Percentiles rank a stretch among this genome's conserved stretches.
phyloP scores from a whole-genome alignment of 2,797 vertebrate genomes.

The Poecilia velifera region DNA sequence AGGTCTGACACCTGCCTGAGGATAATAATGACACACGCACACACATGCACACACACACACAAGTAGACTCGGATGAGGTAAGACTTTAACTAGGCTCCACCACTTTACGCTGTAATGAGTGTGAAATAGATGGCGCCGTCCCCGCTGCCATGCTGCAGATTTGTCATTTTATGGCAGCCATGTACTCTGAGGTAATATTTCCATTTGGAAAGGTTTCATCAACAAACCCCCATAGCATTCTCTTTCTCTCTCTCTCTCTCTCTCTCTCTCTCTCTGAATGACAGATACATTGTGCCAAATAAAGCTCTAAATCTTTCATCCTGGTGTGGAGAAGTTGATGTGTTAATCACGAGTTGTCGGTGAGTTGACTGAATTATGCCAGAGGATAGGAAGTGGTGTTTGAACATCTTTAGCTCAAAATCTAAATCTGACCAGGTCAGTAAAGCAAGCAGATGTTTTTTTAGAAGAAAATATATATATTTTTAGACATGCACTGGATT shows the following conservation, averaged over 20 bases:
- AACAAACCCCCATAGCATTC: slow-evolving; percentile 57
- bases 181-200: slow-evolving; percentile 61
- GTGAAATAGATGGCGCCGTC: slow-evolving; percentile 46
- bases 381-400: slow-evolving; percentile 13
- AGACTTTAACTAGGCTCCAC: slow-evolving; percentile 45
- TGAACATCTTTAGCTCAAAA: slow-evolving; percentile 36
- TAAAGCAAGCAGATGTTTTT: neutral
- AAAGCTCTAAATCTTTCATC: slow-evolving; percentile 75
- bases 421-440: slow-evolving; percentile 4
- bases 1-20: slow-evolving; percentile 85
- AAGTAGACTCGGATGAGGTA: slow-evolving; percentile 45
- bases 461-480: neutral
- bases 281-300: slow-evolving; percentile 61
- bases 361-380: slow-evolving; percentile 39
- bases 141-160: slow-evolving; percentile 30
- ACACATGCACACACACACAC: slow-evolving; percentile 50
- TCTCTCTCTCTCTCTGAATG: slow-evolving; percentile 52
- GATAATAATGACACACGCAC: slow-evolving; percentile 57
- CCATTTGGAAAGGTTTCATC: slow-evolving; percentile 64
- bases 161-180: slow-evolving; percentile 44
- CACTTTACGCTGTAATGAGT: slow-evolving; percentile 60
- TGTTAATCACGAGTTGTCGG: slow-evolving; percentile 59
- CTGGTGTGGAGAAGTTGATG: slow-evolving; percentile 37
- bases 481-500: neutral
- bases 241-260: too few relatives aligned